A percentile compares a stretch with the other conserved stretches of the same genome.
These are phyloP conservation scores for Coboldia fuscipes DNA, from an alignment of 1,140 invertebrate genomes.

Conservation along the genomic window DNA sequence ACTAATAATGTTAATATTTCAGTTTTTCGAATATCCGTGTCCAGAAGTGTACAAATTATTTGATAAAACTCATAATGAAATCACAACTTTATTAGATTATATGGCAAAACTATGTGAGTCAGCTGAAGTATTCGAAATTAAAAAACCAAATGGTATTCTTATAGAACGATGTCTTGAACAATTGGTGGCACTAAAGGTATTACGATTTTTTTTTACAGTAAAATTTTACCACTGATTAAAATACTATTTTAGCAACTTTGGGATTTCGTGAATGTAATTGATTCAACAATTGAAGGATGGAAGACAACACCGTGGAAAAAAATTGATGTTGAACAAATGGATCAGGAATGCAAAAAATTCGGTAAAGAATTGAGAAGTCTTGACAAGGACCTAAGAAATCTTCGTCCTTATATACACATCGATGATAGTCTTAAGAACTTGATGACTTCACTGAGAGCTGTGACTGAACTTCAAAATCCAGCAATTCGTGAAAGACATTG, in stretches of 20 bases:
- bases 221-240: no score
- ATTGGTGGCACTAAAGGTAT: no score
- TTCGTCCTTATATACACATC: constrained; percentile 45
- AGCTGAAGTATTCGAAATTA: neutral
- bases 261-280: constrained; percentile 63
- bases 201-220: no score
- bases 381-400: constrained; percentile 60
- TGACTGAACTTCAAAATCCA: constrained; percentile 73
- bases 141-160: neutral
- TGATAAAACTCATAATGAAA: neutral
- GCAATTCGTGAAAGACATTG: constrained; percentile 72
- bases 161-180: neutral
- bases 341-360: constrained; percentile 73
- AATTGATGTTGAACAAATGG: constrained; percentile 72
- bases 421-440: constrained; percentile 51
- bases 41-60: neutral
- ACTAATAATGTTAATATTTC: no score
- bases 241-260: constrained; percentile 45
- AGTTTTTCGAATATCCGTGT: neutral
- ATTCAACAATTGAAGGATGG: constrained; percentile 57
- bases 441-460: constrained; percentile 53
- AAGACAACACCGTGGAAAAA: constrained; percentile 65
- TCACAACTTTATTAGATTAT: neutral
- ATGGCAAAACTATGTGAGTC: neutral
- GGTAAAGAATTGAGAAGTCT: constrained; percentile 52